Evolutionary conservation across 2,888 invertebrate species (phyloP), one percentile per base, ranked within the genome.

Genomic region (Heliconius sara): DNA sequence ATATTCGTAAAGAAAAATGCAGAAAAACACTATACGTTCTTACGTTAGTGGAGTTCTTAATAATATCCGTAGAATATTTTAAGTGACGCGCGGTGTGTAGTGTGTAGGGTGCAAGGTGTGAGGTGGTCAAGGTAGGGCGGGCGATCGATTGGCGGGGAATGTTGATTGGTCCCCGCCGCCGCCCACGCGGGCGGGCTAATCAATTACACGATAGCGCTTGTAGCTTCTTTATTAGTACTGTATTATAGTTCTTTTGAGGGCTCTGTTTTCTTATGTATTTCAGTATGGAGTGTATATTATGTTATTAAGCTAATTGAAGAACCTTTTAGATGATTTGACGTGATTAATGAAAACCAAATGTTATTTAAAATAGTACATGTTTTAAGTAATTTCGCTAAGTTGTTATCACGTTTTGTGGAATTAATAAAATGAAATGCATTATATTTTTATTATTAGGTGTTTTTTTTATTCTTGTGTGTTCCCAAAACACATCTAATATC

Each of bases 111-210:
- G 39, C 34, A 63, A 74, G 75, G 74, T 63, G 43, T 47, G 63
- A 70, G 66, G 47, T 77, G 82, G 80, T 82, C 82, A 80, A 78
- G 76, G 76, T 65, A 76, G 73, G 83, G 89, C 86, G 88, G 82
- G 90, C 86, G 89, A 92, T 90, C 88, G 87, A 89, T 88, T 82
- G 85, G 77, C 77, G 82, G 85, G 83, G 85, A 77, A 82, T 83
- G 83, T 82, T 83, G 85, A 85, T 89, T 85, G 86, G 89, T 85
- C 86, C 79, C 76, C 83, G 82, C 80, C 82, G 83, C 72, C 75
- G 84, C 73, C 77, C 39, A 67, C 60, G 67, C 78, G 73, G 66
- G 13, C 67, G 39, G 57, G 78, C 78, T 78, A 78, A 78, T 78
- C 66, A 68, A 67, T 75, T 66, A 75, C 75, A 66, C 57, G 66